Evolutionary conservation across 2,113 vertebrate genomes (phyloP).

Genomic region (Ammodytes dubius): DNA sequence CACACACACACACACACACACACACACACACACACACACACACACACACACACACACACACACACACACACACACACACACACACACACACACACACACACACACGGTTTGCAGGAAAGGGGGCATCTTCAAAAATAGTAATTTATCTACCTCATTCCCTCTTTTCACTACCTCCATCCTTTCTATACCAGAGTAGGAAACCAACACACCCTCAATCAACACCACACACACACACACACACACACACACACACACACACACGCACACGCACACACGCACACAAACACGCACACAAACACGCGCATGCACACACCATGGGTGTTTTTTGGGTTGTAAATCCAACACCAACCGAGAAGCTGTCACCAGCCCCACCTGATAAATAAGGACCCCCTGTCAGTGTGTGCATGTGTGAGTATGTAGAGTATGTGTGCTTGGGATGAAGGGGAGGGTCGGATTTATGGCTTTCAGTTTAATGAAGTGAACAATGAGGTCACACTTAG

Average conservation of each 20-base stretch:
- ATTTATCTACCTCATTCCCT: slow-evolving; percentile 73
- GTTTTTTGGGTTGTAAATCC: slow-evolving; percentile 68
- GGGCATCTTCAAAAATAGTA: slow-evolving; percentile 61
- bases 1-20: background rate
- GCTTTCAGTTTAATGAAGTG: slow-evolving; percentile 70
- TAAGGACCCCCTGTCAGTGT: slow-evolving; percentile 27
- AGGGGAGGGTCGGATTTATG: slow-evolving; percentile 40
- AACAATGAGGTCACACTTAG: slow-evolving; percentile 68
- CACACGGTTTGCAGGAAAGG: slow-evolving; percentile 34
- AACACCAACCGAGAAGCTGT: slow-evolving; percentile 58
- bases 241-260: slow-evolving; percentile 6
- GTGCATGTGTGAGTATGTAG: slow-evolving; percentile 23
- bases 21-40: no score
- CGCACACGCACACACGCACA: slow-evolving; percentile 2
- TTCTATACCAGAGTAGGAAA: slow-evolving; percentile 48
- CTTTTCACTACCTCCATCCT: slow-evolving; percentile 54
- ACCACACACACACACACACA: background rate
- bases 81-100: background rate
- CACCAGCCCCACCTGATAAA: slow-evolving; percentile 60
- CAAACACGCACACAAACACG: slow-evolving; percentile 22
- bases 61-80: no score
- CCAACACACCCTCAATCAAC: slow-evolving; percentile 47
- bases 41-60: no score
- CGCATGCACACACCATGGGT: background rate
- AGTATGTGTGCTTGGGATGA: slow-evolving; percentile 26